Percentiles rank a stretch among this genome's conserved stretches.
Evolutionary conservation across 2,888 invertebrate genomes (phyloP).

Genomic region (Lochmaea capreae): DNA sequence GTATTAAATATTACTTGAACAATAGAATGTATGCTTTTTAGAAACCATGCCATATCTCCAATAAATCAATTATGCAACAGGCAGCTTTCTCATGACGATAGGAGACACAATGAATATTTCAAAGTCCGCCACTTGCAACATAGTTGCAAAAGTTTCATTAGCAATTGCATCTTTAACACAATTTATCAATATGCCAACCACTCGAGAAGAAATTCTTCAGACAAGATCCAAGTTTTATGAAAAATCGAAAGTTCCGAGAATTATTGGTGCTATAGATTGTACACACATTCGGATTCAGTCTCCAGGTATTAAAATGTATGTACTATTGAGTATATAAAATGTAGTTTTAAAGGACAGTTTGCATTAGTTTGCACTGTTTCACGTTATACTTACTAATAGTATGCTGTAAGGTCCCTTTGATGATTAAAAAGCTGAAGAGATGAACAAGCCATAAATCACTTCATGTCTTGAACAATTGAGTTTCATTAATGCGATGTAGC

Average conservation of each 20-base stretch:
- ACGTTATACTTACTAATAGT: too few relatives aligned
- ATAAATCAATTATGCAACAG: constrained; percentile 26
- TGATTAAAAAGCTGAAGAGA: too few relatives aligned
- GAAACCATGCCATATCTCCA: constrained; percentile 26
- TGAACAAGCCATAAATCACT: too few relatives aligned
- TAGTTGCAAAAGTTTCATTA: too few relatives aligned
- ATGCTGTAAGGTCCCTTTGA: too few relatives aligned
- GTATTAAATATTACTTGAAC: constrained; percentile 2
- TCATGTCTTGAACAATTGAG: too few relatives aligned
- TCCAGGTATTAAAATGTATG: constrained; percentile 48
- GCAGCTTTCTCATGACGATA: constrained; percentile 7
- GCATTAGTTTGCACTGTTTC: too few relatives aligned
- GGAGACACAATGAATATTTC: constrained; percentile 9
- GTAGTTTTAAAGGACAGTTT: neutral
- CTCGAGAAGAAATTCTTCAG: constrained; percentile 19
- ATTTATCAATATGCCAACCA: constrained; percentile 19
- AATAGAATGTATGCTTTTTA: constrained; percentile 14
- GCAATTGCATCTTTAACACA: neutral
- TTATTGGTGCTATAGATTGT: constrained; percentile 10
- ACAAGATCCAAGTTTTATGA: neutral
- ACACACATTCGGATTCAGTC: constrained; percentile 42
- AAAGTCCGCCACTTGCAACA: neutral
- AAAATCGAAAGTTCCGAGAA: neutral
- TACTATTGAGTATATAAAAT: constrained; percentile 39
- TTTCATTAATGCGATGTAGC: too few relatives aligned